phyloP scores from a whole-genome alignment of 1,140 invertebrate genomes.

The Drosophila seguyi region DNA sequence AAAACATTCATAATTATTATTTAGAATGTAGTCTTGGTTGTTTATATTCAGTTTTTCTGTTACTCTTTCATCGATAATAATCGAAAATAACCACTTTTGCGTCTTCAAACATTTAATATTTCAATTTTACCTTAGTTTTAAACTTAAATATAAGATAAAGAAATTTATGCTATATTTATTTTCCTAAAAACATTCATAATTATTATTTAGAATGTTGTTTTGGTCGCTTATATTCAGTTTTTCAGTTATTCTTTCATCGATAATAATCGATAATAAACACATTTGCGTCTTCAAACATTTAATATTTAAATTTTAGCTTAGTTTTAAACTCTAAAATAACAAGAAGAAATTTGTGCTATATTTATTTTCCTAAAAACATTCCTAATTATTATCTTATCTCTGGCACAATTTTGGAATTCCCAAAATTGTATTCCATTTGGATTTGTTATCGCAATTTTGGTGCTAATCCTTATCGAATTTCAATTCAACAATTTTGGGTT shows the following conservation, averaged over 20 bases:
- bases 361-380: not conserved
- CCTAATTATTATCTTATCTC: not conserved
- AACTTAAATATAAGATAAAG: no score
- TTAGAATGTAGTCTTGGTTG: no score
- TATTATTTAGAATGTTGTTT: not conserved
- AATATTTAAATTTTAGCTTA: not conserved
- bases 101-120: no score
- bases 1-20: not conserved
- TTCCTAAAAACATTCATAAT: not conserved
- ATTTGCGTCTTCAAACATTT: no score
- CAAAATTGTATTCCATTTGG: not conserved
- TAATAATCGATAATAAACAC: not conserved
- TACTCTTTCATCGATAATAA: not conserved
- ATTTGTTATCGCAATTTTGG: not conserved
- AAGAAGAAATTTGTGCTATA: not conserved
- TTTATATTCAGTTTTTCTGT: not conserved
- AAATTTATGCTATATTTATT: not conserved
- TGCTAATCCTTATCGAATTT: conserved; percentile 4
- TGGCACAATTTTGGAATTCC: no score
- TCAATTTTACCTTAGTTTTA: not conserved
- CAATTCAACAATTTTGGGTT: conserved; percentile 1
- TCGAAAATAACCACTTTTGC: no score
- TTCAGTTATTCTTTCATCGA: not conserved
- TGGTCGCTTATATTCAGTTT: no score
- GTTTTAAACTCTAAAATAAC: no score